Conservation (phyloP, 2,113 vertebrate species). For the Silurus asotus region DNA sequence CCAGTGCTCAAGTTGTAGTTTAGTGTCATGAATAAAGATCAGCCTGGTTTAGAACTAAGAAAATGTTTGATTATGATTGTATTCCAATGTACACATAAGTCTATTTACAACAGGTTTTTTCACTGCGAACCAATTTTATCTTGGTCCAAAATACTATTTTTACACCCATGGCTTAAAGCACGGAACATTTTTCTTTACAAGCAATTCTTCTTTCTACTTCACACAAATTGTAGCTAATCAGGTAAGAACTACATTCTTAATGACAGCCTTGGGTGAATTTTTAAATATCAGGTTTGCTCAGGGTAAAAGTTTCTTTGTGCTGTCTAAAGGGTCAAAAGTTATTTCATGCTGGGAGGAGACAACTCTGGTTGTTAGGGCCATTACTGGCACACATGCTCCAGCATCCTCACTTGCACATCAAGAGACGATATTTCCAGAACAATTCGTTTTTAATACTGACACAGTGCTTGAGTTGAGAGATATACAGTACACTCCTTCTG, state of each 20-base stretch:
- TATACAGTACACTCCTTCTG: neutral
- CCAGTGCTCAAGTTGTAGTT: neutral
- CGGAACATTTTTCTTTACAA: neutral
- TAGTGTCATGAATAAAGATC: neutral
- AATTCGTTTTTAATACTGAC: slow-evolving; percentile 47
- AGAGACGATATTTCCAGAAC: slow-evolving; percentile 39
- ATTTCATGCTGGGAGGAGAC: slow-evolving; percentile 30
- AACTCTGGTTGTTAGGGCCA: slow-evolving; percentile 28
- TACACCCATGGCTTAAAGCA: slow-evolving; percentile 5
- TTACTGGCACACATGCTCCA: slow-evolving; percentile 7
- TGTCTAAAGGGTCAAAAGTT: slow-evolving; percentile 44
- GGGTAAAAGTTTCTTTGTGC: slow-evolving; percentile 40
- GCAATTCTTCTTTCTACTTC: neutral
- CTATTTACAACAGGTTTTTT: neutral
- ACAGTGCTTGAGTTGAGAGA: slow-evolving; percentile 22
- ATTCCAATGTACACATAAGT: neutral
- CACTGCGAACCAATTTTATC: neutral
- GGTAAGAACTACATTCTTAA: slow-evolving; percentile 36
- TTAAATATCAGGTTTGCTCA: slow-evolving; percentile 33
- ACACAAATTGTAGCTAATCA: neutral
- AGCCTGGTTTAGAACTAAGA: neutral
- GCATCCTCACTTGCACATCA: slow-evolving; percentile 27
- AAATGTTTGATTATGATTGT: neutral
- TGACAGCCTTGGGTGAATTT: slow-evolving; percentile 37
- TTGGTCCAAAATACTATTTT: neutral